Percentiles rank a stretch among this genome's conserved stretches.
Conservation (phyloP, 2,113 vertebrate species). For the Noturus placidus region DNA sequence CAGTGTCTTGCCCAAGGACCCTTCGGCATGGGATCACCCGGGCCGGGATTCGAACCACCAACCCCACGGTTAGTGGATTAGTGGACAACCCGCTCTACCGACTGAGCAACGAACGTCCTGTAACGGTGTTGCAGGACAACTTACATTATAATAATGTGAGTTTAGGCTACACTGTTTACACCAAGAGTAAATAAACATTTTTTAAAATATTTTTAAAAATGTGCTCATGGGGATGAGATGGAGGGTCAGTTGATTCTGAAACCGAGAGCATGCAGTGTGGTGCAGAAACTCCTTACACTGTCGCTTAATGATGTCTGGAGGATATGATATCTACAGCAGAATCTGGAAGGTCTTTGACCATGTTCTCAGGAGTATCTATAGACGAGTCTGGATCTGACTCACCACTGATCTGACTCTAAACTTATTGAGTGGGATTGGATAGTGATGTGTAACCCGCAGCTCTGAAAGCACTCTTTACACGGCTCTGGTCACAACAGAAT, state of each 20-base stretch:
- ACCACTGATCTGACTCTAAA: not conserved
- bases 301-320: not conserved
- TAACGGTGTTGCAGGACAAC: not conserved
- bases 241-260: not conserved
- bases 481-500: not conserved
- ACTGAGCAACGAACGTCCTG: not conserved
- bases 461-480: not conserved
- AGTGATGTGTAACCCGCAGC: not conserved
- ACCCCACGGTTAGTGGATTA: no score
- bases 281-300: not conserved
- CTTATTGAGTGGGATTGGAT: not conserved
- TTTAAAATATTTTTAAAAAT: no score
- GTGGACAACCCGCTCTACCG: no score
- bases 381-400: not conserved
- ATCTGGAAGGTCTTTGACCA: not conserved
- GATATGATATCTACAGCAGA: not conserved
- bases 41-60: no score
- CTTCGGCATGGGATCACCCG: no score
- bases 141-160: not conserved
- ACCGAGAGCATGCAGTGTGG: not conserved
- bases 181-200: not conserved
- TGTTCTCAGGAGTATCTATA: not conserved
- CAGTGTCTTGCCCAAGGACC: no score
- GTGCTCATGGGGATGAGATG: not conserved
- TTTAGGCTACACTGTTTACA: no score